Base-by-base conservation (phyloP, 1,140 invertebrate species). In the Trachelipus rathkii region DNA sequence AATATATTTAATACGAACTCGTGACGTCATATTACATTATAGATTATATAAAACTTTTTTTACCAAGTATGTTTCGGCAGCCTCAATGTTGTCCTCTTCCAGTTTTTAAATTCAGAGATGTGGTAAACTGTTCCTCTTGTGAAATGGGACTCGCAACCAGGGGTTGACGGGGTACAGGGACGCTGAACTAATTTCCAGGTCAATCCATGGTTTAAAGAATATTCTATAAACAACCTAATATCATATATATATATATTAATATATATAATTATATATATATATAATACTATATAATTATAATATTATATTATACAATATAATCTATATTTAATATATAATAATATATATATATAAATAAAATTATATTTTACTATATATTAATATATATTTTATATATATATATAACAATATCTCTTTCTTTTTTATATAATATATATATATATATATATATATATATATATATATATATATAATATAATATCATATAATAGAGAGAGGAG, bases 131-230 rank as follows among this genome's bases (percentile, higher is more conserved):
- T 87, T n/a, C 86, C 85, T 23, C 81, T 79, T 19, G 84, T 81
- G 69, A 82, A 83, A 70, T 84, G 80, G 0, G 83, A 79, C 24
- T 77, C 23, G 73, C 79, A 81, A 0, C 79, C 79, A 11, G 79
- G 77, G 4, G 76, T 77, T 9, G 79, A 74, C n/a, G 79, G 79
- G 0, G 79, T 60, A 45, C 79, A 81, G 4, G 79, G 79, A 1
- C 77, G 72, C 44, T 81, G 75, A 10, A 81, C 79, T 69, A 81
- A 78, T 13, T 81, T 74, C 87, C 87, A 87, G 45, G 82, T 84
- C 50, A 86, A 83, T 4, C 86, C 86, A 79, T 86, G 85, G 80
- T 87, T 85, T 9, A 84, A 81, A 6, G 86, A 87, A 81, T 85
- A 87, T 79, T 87, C 85, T 67, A 87, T n/a, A 82, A 71, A 84